Evolutionary conservation across 2,888 invertebrate genomes (phyloP).

Genomic region (Erynnis tages): DNA sequence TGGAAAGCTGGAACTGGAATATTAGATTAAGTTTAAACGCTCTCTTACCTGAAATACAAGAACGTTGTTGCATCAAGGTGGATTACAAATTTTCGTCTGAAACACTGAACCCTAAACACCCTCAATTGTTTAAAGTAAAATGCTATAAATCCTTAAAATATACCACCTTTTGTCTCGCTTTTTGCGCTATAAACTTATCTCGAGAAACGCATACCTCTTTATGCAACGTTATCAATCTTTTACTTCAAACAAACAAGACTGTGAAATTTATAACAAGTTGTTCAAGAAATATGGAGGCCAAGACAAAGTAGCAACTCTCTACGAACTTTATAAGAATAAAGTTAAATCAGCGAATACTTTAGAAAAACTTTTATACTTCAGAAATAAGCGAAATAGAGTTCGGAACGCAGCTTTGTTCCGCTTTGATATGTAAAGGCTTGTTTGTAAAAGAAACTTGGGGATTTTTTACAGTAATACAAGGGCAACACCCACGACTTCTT

Average conservation of each 20-base stretch:
- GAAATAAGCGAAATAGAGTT: conserved; percentile 12
- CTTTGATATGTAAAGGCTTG: neutral
- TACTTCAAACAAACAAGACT: conserved; percentile 16
- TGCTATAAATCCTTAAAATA: conserved; percentile 23
- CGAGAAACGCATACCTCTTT: conserved; percentile 18
- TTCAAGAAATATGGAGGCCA: conserved; percentile 20
- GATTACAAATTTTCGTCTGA: too few relatives aligned
- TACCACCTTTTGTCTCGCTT: conserved; percentile 24
- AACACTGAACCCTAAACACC: neutral
- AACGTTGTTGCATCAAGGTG: too few relatives aligned
- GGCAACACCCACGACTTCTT: too few relatives aligned
- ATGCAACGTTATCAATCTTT: conserved; percentile 24
- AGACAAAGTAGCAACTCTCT: conserved; percentile 5
- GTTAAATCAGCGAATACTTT: conserved; percentile 19
- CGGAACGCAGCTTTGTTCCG: neutral
- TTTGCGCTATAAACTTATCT: conserved; percentile 22
- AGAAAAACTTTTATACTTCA: conserved; percentile 9
- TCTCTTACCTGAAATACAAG: too few relatives aligned
- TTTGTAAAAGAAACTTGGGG: too few relatives aligned
- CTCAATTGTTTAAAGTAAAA: neutral
- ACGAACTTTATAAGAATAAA: conserved; percentile 19
- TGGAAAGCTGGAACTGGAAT: too few relatives aligned
- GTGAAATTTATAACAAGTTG: conserved; percentile 20
- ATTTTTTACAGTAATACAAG: too few relatives aligned
- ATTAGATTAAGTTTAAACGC: too few relatives aligned